Evolutionary conservation across 2,113 vertebrate genomes (phyloP), one percentile per base, ranked within the genome.

Genomic region (Dipodomys spectabilis): DNA sequence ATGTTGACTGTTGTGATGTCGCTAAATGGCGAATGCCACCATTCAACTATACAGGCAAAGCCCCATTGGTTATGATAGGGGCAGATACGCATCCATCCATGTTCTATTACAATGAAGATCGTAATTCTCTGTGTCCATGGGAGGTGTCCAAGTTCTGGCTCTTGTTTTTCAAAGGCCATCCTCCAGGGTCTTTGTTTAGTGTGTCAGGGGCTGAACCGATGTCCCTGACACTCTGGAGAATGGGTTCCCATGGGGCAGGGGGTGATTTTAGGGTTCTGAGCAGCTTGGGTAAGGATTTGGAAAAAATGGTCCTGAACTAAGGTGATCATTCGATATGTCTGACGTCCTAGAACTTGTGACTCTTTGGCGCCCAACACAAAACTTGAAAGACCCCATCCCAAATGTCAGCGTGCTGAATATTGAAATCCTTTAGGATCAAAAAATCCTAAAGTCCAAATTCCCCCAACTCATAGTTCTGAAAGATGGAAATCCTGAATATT

Each of bases 121-220:
- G 20, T 75, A 15, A 12, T 7, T 68, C 67, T 82, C 89, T 67
- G 65, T 1, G 11, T 4, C 30, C 30, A 1, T 39, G 5, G 39
- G 39, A 39, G 39, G 39, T 39, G 49, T 18, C 67, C 32, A 30
- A 27, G 45, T 39, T 44, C 10, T 19, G 3, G 6, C 1, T 64
- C 39, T 39, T 5, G 1, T 18, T 8, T 74, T 22, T 7, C 73
- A 32, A 6, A 28, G 74, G 65, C 73, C 77, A 49, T 2, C 71
- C 20, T 92, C 79, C 8, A 10, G 78, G 20, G 35, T n/a, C 95
- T 93, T 85, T 84, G 92, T 94, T 86, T 75, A 75, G 78, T 44
- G 8, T 39, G 82, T 57, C 92, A 93, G 9, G 7, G 84, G 44
- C 74, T 10, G 18, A 18, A 75, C 2, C 45, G 10, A 84, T 12